Evolutionary conservation across 2,888 invertebrate genomes (phyloP).

Genomic region (Cyaniris semiargus): DNA sequence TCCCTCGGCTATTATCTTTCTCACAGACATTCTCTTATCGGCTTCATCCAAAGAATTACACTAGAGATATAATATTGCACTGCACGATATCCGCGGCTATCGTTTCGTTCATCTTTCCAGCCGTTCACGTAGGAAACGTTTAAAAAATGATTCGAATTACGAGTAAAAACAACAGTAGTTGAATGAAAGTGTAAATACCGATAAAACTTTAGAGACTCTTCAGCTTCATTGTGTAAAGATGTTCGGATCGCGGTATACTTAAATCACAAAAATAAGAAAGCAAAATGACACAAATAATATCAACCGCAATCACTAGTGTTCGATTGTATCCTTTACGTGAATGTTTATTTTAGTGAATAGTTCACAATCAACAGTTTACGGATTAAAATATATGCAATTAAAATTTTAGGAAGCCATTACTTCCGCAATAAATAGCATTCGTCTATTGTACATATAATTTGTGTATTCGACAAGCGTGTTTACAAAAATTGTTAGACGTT

Average conservation of each 20-base stretch:
- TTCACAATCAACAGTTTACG: slow-evolving; percentile 56
- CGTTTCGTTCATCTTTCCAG: slow-evolving; percentile 1
- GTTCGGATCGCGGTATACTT: slow-evolving; percentile 65
- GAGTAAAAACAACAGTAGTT: slow-evolving; percentile 9
- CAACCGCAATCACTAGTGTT: slow-evolving; percentile 53
- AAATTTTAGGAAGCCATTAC: slow-evolving; percentile 80
- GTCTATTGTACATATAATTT: slow-evolving; percentile 71
- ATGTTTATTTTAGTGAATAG: slow-evolving; percentile 44
- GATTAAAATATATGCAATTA: slow-evolving; percentile 71
- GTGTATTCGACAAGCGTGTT: slow-evolving; percentile 81
- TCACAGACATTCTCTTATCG: slow-evolving; percentile 57
- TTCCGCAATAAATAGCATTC: slow-evolving; percentile 80
- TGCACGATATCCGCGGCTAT: not conserved
- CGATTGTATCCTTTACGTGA: slow-evolving; percentile 46
- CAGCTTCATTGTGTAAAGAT: slow-evolving; percentile 63
- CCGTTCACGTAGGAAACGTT: slow-evolving; percentile 1
- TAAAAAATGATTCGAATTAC: not conserved
- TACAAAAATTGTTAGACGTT: slow-evolving; percentile 79
- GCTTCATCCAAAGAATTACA: slow-evolving; percentile 52
- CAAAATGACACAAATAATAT: slow-evolving; percentile 64
- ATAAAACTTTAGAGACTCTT: slow-evolving; percentile 40
- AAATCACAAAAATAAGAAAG: slow-evolving; percentile 54
- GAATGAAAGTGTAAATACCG: not conserved
- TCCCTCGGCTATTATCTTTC: slow-evolving; percentile 61
- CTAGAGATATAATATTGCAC: slow-evolving; percentile 32